Percentiles rank a stretch among this genome's conserved stretches.
Evolutionary conservation across 64 coral and sea anemone genomes (phyloP).

Genomic region (Stylophora pistillata): DNA sequence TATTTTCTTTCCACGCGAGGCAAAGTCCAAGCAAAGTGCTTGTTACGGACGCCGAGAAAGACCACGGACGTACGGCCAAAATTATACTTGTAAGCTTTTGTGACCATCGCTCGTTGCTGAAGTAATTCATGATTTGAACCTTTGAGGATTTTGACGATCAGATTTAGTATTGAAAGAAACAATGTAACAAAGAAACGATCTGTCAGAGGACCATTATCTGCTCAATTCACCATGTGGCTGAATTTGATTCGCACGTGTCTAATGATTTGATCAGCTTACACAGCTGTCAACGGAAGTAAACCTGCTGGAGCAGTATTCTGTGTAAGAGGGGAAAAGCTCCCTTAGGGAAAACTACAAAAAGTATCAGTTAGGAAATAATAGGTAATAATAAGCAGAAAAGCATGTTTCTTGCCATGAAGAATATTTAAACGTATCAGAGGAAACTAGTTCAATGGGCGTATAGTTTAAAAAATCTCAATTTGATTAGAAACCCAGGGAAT

Average conservation of each 20-base stretch:
- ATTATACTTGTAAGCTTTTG: slow-evolving; percentile 55
- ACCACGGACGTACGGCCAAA: slow-evolving; percentile 73
- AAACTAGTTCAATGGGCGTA: no score
- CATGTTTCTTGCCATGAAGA: neutral
- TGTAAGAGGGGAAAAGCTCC: no score
- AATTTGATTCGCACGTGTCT: neutral
- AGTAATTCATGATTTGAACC: neutral
- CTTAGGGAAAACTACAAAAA: no score
- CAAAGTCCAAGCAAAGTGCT: slow-evolving; percentile 55
- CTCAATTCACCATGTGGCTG: neutral
- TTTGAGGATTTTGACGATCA: neutral
- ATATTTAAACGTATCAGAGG: no score
- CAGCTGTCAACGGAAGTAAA: no score
- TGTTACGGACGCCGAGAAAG: slow-evolving; percentile 67
- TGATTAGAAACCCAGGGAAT: no score
- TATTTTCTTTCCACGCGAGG: slow-evolving; percentile 64
- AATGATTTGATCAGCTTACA: neutral
- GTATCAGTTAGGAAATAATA: no score
- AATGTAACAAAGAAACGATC: neutral
- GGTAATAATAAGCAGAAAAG: neutral
- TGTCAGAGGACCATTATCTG: neutral
- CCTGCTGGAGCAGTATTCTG: no score
- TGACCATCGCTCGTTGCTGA: neutral
- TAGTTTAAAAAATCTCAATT: no score
- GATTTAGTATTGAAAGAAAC: no score